Conservation (phyloP, 2,113 vertebrate species). For the Labrus mixtus region DNA sequence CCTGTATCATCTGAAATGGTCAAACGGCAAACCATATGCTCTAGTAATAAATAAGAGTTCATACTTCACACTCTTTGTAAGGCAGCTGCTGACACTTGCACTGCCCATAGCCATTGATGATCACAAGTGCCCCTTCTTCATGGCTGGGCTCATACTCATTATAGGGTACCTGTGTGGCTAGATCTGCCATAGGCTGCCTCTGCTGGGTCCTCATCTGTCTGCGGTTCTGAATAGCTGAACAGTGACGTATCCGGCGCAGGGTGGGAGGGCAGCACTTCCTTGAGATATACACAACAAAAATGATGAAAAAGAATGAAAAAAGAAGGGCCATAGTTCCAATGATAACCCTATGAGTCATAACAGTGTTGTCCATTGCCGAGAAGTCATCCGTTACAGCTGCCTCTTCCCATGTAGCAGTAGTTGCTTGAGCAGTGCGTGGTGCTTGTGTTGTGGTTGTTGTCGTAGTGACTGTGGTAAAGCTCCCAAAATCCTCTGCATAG, state of each 20-base stretch:
- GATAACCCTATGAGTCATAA: conserved; percentile 97
- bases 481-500: conserved; percentile 95
- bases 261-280: conserved; percentile 99
- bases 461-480: conserved; percentile 89
- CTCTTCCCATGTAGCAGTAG: conserved; percentile 83
- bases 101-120: conserved; percentile 99
- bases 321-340: conserved; percentile 99
- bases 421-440: conserved; percentile 77
- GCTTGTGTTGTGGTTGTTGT: conserved; percentile 79
- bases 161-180: conserved; percentile 98
- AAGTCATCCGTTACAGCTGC: conserved; percentile 91
- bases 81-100: conserved; percentile 99
- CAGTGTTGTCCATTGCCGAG: conserved; percentile 91
- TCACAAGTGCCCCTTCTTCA: conserved; percentile 96
- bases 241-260: conserved; percentile 96
- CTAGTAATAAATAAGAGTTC: conserved; percentile 87
- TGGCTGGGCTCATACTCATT: conserved; percentile 98
- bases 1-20: conserved; percentile 86
- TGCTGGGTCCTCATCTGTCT: conserved; percentile 98
- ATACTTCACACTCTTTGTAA: conserved; percentile 99
- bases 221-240: conserved; percentile 97
- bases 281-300: conserved; percentile 99
- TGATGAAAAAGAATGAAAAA: conserved; percentile 99
- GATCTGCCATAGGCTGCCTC: conserved; percentile 95
- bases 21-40: conserved; percentile 83